These are phyloP conservation scores for Tenrec ecaudatus DNA, from an alignment of 2,113 vertebrate genomes.

Conservation along the genomic window DNA sequence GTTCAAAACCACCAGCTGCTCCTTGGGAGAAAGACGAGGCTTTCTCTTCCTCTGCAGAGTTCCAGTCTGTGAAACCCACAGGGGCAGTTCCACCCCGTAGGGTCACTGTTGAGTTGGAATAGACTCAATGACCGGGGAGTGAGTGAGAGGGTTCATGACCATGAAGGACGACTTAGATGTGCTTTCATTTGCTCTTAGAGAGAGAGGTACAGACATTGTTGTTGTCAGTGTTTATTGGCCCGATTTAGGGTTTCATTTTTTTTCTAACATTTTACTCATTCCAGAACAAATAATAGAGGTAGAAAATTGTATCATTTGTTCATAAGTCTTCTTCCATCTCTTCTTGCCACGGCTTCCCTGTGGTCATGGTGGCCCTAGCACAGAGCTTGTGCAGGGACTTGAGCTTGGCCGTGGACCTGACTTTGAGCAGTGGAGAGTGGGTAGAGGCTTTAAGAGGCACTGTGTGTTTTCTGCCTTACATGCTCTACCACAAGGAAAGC, in stretches of 20 bases:
- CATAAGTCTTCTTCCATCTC: neutral
- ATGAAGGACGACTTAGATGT: neutral
- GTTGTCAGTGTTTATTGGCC: neutral
- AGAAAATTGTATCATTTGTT: neutral
- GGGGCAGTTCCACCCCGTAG: too few species aligned
- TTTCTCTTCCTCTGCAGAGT: too few species aligned
- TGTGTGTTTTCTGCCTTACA: neutral
- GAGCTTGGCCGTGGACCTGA: neutral
- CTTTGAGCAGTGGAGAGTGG: neutral
- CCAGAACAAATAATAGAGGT: neutral
- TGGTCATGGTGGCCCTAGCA: neutral
- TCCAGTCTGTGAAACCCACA: too few species aligned
- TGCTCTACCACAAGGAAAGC: neutral
- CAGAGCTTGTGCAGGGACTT: too few species aligned
- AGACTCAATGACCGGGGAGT: too few species aligned
- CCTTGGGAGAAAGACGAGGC: too few species aligned
- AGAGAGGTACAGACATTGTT: neutral
- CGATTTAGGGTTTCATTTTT: neutral
- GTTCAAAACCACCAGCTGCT: too few species aligned
- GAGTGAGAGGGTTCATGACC: neutral
- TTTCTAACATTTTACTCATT: neutral
- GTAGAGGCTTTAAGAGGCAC: neutral
- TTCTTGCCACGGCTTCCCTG: neutral
- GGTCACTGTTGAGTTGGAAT: too few species aligned
- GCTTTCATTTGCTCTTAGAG: slow-evolving; percentile 35